These are phyloP conservation scores for Copsychus sechellarum DNA, from an alignment of 2,113 vertebrate species.

Conservation along the genomic window DNA sequence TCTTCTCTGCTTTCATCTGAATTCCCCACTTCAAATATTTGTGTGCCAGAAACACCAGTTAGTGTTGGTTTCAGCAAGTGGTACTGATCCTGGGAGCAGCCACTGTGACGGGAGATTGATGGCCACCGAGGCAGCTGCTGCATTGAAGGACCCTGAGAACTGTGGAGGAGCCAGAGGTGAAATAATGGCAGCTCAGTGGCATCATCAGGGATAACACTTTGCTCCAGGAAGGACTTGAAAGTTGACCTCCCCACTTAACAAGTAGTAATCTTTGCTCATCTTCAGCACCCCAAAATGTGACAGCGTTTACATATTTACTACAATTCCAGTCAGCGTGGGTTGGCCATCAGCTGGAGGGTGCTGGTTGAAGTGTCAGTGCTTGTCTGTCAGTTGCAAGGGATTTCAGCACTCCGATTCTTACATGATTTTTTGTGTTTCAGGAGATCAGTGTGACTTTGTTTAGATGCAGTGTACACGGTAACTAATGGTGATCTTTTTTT, in stretches of 20 bases:
- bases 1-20: background rate
- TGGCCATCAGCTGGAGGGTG: background rate
- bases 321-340: background rate
- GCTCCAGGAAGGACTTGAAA: background rate
- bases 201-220: background rate
- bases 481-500: background rate
- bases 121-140: background rate
- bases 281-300: background rate
- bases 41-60: background rate
- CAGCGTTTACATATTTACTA: background rate
- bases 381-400: background rate
- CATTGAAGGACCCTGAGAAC: background rate
- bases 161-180: background rate
- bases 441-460: background rate
- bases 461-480: background rate
- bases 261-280: background rate
- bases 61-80: background rate
- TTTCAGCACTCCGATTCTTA: background rate
- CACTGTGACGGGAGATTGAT: background rate
- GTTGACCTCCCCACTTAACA: background rate
- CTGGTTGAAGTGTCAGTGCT: accelerated
- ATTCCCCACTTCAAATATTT: background rate
- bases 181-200: background rate
- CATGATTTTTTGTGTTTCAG: background rate
- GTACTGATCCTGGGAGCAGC: background rate